Base-by-base conservation (phyloP, 2,797 vertebrate species). In the Knipowitschia caucasica region DNA sequence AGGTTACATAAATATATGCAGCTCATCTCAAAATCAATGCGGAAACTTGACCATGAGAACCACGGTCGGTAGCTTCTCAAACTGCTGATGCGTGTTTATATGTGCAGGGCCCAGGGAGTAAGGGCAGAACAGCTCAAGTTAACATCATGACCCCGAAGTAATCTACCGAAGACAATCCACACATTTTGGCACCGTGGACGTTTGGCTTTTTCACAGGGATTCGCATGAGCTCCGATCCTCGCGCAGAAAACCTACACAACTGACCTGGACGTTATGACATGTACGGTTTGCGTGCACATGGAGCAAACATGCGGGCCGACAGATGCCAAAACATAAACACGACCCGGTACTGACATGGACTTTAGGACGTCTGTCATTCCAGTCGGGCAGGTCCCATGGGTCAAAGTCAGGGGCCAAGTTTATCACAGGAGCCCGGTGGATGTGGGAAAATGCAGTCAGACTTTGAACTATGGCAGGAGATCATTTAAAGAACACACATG, bases 351-450 rank as follows among this genome's bases (percentile, higher is more conserved):
- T 56, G 62, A 30, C 58, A 66, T 5, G 8, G 47, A 62, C 50
- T 52, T 50, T 20, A 50, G 56, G 24, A 7, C 59, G 20, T 65
- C 46, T 44, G 43, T 59, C 68, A 47, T 20, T 46, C 27, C 34
- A 9, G 33, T 69, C 65, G 55, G 69, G 38, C 54, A 50, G 73
- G 69, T 56, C 62, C 54, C 52, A 51, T 34, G 59, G 78, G 77
- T 84, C 75, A 85, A 75, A 82, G 51, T 70, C 72, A 82, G 84
- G 62, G 50, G 58, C 75, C 36, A 52, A 67, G 64, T 69, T 64
- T 61, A 60, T 50, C 38, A 27, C 18, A 21, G 31, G 17, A 18
- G 38, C 52, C 40, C n/a, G 51, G 46, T n/a, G 7, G 34, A 51
- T 23, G 59, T 24, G 26, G 45, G 39, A 51, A 43, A 1, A 21